Percentiles rank a stretch among this genome's conserved stretches.
Conservation (phyloP, 2,113 vertebrate genomes). For the Oreotragus oreotragus region DNA sequence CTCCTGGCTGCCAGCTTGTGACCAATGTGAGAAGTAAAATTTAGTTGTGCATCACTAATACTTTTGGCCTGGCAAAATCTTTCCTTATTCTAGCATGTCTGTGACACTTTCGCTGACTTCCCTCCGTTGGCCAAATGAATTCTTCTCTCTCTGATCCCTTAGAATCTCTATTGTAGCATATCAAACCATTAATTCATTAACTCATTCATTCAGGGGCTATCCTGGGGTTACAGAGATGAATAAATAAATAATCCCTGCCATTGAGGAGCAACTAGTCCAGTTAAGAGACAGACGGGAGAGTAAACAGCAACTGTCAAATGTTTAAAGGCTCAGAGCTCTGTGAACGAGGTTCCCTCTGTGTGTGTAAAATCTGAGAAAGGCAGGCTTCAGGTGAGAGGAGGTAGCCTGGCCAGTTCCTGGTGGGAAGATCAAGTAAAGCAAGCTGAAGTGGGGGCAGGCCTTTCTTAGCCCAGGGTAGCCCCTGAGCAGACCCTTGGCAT, state of each 20-base stretch:
- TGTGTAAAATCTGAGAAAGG: not conserved
- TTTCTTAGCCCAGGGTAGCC: not conserved
- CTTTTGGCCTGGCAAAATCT: constrained; percentile 9
- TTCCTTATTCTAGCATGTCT: not conserved
- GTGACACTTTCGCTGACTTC: not conserved
- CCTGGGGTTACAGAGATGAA: not conserved
- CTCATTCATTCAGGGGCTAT: not conserved
- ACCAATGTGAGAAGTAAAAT: not conserved
- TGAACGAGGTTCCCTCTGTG: not conserved
- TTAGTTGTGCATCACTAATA: not conserved
- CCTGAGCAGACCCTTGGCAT: not conserved
- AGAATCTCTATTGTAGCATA: not conserved
- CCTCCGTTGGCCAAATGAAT: not conserved
- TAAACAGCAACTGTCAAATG: not conserved
- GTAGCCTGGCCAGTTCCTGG: not conserved
- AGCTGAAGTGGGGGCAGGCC: not conserved
- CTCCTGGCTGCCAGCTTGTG: not conserved
- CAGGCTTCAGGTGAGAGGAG: not conserved
- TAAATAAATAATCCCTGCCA: not conserved
- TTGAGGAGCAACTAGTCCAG: not conserved
- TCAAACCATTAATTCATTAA: not conserved
- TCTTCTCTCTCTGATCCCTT: not conserved
- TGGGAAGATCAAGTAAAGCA: not conserved
- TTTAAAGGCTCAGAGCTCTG: not conserved
- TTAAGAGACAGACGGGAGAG: not conserved